phyloP scores from a whole-genome alignment of 2,888 invertebrate species.

The Polydrusus cervinus region DNA sequence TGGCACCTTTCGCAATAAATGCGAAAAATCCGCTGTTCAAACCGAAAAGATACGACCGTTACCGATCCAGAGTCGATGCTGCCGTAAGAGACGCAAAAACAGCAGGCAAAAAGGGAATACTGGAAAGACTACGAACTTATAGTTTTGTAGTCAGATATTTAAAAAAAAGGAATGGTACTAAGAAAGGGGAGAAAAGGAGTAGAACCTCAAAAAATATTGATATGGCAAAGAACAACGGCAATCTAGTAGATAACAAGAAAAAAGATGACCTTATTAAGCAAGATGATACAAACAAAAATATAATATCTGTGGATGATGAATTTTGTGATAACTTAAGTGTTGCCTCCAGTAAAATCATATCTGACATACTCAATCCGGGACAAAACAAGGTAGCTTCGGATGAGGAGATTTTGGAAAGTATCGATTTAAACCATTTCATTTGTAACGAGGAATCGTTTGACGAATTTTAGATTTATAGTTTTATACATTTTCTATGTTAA shows the following conservation, averaged over 20 bases:
- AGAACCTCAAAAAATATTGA: no score
- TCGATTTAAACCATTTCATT: constrained; percentile 11
- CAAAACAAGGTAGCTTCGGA: constrained; percentile 45
- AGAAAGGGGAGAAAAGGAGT: background rate
- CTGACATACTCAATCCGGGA: constrained; percentile 18
- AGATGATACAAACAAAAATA: background rate
- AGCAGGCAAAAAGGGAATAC: constrained; percentile 53
- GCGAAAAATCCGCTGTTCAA: constrained; percentile 27
- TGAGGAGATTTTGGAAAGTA: constrained; percentile 9
- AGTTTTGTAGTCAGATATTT: constrained; percentile 57
- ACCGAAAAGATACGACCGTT: constrained; percentile 38
- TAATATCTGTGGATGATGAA: no score
- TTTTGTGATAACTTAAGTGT: background rate
- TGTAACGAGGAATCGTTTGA: constrained; percentile 3
- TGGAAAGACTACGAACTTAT: constrained; percentile 56
- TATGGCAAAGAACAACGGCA: no score
- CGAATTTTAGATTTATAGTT: background rate
- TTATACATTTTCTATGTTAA: no score
- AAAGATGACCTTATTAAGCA: background rate
- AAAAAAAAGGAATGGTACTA: constrained; percentile 24
- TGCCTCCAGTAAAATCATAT: background rate
- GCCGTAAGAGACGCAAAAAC: constrained; percentile 55
- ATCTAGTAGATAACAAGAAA: background rate
- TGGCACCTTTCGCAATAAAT: constrained; percentile 56
- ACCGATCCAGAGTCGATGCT: constrained; percentile 46